Base-by-base conservation (phyloP, 2,113 vertebrate species). In the Lepus europaeus region DNA sequence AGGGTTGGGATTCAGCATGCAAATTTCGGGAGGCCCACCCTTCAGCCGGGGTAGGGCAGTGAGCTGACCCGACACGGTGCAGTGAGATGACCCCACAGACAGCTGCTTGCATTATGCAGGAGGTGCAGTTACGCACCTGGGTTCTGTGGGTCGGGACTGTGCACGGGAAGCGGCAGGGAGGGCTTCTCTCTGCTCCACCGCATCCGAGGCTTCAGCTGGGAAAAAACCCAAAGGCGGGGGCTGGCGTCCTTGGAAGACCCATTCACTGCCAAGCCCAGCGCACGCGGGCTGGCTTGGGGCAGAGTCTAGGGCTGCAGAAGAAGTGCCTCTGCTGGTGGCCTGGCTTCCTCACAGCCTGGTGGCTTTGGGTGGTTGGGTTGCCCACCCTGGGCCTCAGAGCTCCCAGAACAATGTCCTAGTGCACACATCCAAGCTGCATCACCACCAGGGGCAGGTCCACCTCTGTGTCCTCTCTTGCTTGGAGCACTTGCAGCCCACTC, bases 61-160 rank as follows among this genome's bases (percentile, higher is more conserved):
- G 36, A 36, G 36, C 36, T 36, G 36, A 36, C 10, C 5, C 36
- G n/a, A 68, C 4, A 13, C 12, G 8, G 19, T 5, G 33, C 22
- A 74, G 85, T 1, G 45, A 79, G 56, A 84, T 49, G 17, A 45
- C 39, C 6, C 31, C 20, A 68, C 1, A 33, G 59, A 7, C 53
- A 51, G 66, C 25, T 69, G 36, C 33, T 94, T 72, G 33, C 36
- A 53, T 77, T 68, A 31, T 13, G 27, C 51, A 64, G 33, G 49
- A 61, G 31, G 82, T 25, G 72, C 9, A 59, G 61, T 69, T 76
- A 22, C 23, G 36, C 29, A 83, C 6, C 3, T 59, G 33, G 51
- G n/a, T 79, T 89, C 91, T 93, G 77, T n/a, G 33, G 39, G 80
- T 87, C 70, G 45, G 87, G 36, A 23, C 13, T 74, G 31, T 29